Conservation (phyloP, 2,888 invertebrate genomes). For the Tipula unca region DNA sequence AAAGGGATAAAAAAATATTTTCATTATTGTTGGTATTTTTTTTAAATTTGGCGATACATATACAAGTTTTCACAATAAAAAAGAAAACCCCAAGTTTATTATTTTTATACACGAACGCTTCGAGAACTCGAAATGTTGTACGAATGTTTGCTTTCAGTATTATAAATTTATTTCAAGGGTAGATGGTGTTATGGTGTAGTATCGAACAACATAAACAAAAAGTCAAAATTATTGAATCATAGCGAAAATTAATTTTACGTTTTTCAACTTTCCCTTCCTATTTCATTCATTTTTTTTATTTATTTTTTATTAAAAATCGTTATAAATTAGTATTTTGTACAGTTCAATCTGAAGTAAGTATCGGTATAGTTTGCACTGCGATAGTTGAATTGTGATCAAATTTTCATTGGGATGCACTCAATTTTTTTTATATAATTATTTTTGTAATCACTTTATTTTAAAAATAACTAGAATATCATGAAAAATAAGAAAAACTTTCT, state of each 20-base stretch:
- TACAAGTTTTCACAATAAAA: not conserved
- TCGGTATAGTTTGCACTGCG: not conserved
- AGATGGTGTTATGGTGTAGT: too few relatives aligned
- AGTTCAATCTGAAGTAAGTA: too few relatives aligned
- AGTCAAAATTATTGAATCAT: not conserved
- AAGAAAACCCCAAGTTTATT: not conserved
- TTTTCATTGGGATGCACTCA: too few relatives aligned
- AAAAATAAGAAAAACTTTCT: not conserved
- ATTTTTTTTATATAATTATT: not conserved
- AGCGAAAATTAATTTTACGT: not conserved
- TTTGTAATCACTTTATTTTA: not conserved
- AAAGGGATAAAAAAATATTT: not conserved
- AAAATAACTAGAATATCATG: not conserved
- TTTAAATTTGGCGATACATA: not conserved
- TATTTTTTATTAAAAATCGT: not conserved
- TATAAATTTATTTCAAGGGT: not conserved
- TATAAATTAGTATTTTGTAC: not conserved
- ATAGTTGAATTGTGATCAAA: too few relatives aligned
- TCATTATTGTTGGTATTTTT: not conserved
- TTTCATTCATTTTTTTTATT: not conserved
- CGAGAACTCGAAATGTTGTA: not conserved
- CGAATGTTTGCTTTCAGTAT: not conserved
- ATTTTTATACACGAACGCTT: not conserved
- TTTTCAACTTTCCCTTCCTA: not conserved
- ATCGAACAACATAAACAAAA: not conserved